Conservation (phyloP, 2,888 invertebrate genomes). For the Thymelicus sylvestris region DNA sequence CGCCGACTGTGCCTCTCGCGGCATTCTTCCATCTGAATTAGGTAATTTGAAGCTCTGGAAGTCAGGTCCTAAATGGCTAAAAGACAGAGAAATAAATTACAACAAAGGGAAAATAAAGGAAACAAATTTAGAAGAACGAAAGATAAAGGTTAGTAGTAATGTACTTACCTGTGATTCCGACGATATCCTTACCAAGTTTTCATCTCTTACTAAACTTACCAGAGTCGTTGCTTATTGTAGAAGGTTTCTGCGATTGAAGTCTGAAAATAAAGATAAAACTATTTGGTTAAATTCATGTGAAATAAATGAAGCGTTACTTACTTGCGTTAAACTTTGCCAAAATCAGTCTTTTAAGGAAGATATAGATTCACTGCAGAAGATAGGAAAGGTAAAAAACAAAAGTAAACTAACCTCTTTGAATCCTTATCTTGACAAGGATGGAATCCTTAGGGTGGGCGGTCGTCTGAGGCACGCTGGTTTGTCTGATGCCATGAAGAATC, state of each 20-base stretch:
- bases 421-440: constrained; percentile 3
- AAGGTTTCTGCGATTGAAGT: not conserved
- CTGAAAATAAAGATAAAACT: constrained; percentile 10
- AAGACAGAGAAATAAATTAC: no score
- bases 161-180: no score
- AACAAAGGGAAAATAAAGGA: no score
- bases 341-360: constrained; percentile 28
- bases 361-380: not conserved
- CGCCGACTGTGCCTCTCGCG: no score
- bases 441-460: not conserved
- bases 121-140: no score
- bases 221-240: not conserved
- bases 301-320: constrained; percentile 21
- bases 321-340: constrained; percentile 2
- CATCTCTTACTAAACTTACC: not conserved
- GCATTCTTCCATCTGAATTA: no score
- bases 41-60: no score
- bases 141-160: no score
- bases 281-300: constrained; percentile 44
- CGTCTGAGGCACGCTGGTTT: not conserved
- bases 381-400: not conserved
- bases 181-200: not conserved
- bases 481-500: not conserved
- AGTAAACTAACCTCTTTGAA: constrained; percentile 1
- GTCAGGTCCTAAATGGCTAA: no score